Conservation (phyloP, 2,113 vertebrate species). For the Antechinus stuartii region DNA sequence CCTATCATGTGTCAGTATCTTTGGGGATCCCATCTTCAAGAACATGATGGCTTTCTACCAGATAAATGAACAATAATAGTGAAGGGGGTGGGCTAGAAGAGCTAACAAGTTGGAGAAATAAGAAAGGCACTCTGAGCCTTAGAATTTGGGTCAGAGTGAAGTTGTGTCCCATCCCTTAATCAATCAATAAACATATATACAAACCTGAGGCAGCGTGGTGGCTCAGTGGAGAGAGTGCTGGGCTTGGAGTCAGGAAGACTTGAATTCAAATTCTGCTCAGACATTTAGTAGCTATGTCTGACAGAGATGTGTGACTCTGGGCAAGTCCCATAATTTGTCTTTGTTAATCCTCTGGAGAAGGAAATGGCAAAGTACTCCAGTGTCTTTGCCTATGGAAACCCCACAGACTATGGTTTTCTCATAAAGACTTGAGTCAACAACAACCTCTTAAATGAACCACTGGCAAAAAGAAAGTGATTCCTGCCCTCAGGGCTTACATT, state of each 20-base stretch:
- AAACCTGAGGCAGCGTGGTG: too few species aligned
- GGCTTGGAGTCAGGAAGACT: background rate
- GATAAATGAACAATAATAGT: background rate
- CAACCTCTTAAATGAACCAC: too few species aligned
- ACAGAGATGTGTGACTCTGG: background rate
- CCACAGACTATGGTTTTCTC: background rate
- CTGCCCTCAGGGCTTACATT: background rate
- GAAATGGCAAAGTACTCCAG: background rate
- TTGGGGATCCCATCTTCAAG: background rate
- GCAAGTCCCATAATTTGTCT: background rate
- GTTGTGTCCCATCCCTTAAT: background rate
- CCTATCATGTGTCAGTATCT: background rate
- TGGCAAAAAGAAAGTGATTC: too few species aligned
- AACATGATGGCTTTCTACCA: background rate
- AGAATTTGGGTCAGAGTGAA: background rate
- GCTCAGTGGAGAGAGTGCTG: too few species aligned
- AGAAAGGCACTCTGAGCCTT: background rate
- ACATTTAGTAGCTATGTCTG: background rate
- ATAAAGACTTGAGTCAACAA: background rate
- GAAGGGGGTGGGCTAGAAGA: background rate
- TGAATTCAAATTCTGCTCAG: background rate
- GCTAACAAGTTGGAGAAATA: background rate
- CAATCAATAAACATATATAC: background rate
- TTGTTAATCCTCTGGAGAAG: background rate
- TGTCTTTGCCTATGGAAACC: background rate